Base-by-base conservation (phyloP, 2,888 invertebrate genomes). In the Orthonevra nobilis region DNA sequence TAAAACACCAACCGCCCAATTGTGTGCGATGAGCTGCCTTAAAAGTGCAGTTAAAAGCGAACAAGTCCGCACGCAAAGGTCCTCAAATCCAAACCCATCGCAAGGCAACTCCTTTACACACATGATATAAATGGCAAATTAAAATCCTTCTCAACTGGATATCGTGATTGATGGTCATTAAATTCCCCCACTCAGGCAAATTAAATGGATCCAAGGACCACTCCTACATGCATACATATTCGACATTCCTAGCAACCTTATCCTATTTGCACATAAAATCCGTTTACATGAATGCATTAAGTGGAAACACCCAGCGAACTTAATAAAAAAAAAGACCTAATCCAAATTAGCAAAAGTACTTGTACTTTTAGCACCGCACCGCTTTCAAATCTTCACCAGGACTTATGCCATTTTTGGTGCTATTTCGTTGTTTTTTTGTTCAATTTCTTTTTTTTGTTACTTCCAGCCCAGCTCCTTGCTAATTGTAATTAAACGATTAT, bases 141-240 rank as follows among this genome's bases (percentile, higher is more conserved):
- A 32, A 61, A 61, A 52, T 52, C 70, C 70, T 34, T 70, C 17
- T 20, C 9, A 23, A 26, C 14, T 54, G 44, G 54, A 68, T 74
- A 26, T 60, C 74, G 74, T 74, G 74, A 68, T 74, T 60, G 68
- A 68, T 60, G 74, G 60, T 74, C 60, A 61, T 74, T 74, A 74
- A 19, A 54, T 60, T 38, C 19, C 30, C 17, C 26, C 50, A 28
- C 20, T 3, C 3, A 23, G 14, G 54, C 38, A 28, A 66, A 66
- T 73, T 73, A 70, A 72, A 54, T 54, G 46, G 32, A 26, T 34
- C 14, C 23, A 28, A 44, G 6, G 23, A 20, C 46, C 32, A 9
- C 52, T 17, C 42, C 50, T 50, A 32, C 50, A 46, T 34, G 5
- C 23, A 2, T 7, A 32, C 20, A 52, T 1, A 14, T n/a, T 15